Evolutionary conservation across 1,140 invertebrate species (phyloP), one percentile per base, ranked within the genome.

Genomic region (Drosophila prosaltans): DNA sequence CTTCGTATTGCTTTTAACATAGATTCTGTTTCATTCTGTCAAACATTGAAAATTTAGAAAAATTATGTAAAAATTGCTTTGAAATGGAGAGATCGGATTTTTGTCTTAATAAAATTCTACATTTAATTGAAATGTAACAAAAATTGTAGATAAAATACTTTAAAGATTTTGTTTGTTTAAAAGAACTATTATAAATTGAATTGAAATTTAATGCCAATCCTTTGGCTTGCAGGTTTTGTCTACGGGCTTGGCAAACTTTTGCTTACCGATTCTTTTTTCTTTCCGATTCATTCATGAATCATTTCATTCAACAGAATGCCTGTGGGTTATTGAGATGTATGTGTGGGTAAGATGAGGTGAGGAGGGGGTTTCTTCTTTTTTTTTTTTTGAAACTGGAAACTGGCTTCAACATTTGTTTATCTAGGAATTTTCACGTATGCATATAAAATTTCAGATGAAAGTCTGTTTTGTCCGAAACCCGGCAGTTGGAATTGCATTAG

Each of bases 381-480:
- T 36, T 36, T 7, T 36, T 36, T 36, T 24, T 26, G 43, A 66
- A 76, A 76, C 63, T 54, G 65, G 66, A 76, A 68, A 70, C 74
- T 30, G 59, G 43, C 72, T 61, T 76, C 36, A 55, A 60, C 59
- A 61, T 63, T 76, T 76, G 59, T 76, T 69, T 76, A 76, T 76
- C 74, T 69, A 36, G 65, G 83, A 86, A 86, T 88, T 82, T 51
- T 66, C 63, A 60, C 66, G 62, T 73, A 72, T 60, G 63, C 55
- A 66, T 79, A 84, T 82, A 66, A 69, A 72, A 32, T 68, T 86
- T 88, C 84, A 58, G 39, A 26, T 6, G 71, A 88, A 88, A 58
- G 64, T 86, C 80, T 86, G 83, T 88, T 86, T 86, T 76, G 36
- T 28, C 55, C 32, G 24, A 51, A 51, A 26, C 28, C 24, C 58